Conservation (phyloP, 2,797 vertebrate species). For the Etheostoma perlongum region DNA sequence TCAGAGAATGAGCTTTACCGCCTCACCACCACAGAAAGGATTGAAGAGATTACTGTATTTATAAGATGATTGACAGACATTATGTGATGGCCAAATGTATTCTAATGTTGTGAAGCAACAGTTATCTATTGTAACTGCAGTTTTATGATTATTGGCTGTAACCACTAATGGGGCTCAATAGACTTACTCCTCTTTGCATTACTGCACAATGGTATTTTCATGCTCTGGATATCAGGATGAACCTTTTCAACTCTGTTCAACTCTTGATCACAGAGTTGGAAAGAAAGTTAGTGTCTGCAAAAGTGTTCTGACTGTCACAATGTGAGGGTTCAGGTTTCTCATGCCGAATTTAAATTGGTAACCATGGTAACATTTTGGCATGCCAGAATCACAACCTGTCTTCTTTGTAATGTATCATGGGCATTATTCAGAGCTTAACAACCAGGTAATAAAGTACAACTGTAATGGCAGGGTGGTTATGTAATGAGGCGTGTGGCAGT, state of each 20-base stretch:
- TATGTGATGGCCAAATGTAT: slow-evolving; percentile 23
- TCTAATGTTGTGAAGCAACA: slow-evolving; percentile 25
- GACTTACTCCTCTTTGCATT: slow-evolving; percentile 37
- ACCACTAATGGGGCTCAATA: slow-evolving; percentile 51
- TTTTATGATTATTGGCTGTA: slow-evolving; percentile 53
- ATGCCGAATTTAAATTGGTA: not conserved
- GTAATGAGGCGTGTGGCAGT: not conserved
- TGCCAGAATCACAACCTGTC: not conserved
- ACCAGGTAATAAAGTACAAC: not conserved
- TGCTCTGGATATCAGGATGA: slow-evolving; percentile 24
- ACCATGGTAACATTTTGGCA: slow-evolving; percentile 4
- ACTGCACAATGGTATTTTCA: slow-evolving; percentile 29
- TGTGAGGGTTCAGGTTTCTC: not conserved
- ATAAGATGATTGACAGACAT: slow-evolving; percentile 8
- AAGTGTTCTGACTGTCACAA: slow-evolving; percentile 9
- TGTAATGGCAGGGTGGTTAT: not conserved
- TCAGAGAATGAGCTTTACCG: slow-evolving; percentile 21
- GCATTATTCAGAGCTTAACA: not conserved
- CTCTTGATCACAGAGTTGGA: slow-evolving; percentile 25
- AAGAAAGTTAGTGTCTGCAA: slow-evolving; percentile 10
- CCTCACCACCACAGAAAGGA: not conserved
- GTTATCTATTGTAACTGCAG: slow-evolving; percentile 33
- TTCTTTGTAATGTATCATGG: not conserved
- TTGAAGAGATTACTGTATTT: not conserved
- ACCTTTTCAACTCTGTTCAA: slow-evolving; percentile 42